Evolutionary conservation across 2,113 vertebrate species (phyloP), one percentile per base, ranked within the genome.

Genomic region (Etheostoma spectabile): DNA sequence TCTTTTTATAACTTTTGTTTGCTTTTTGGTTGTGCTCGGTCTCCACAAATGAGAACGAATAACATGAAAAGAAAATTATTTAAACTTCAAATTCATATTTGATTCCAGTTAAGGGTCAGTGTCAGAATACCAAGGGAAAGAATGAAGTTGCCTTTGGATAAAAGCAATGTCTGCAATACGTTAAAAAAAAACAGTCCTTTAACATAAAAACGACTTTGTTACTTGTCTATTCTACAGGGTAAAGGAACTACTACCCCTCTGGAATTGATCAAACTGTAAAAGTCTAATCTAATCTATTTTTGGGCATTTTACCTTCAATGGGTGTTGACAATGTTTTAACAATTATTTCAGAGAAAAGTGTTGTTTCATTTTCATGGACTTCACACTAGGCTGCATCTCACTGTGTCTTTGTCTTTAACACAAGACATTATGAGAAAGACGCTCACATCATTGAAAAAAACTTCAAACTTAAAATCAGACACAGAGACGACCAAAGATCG

Each of bases 381-480:
- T 33, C 33, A 53, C 6, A 77, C 48, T 59, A 19, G 49, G 18
- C 27, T 55, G 49, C 42, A 30, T 56, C 13, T 74, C 2, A n/a
- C 33, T 30, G 21, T 42, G 45, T 27, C 27, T 33, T 48, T 64
- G 16, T 62, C 59, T 22, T 52, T 10, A 53, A 61, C 68, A 79
- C 61, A 3, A 53, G 19, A 14, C 61, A 74, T 49, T 19, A 46
- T n/a, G 30, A 69, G 57, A 63, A 38, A 18, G 53, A 53, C 57
- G 77, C n/a, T 19, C 24, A 15, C 49, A 52, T 42, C 27, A 59
- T 27, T 4, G 8, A 60, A n/a, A 69, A 22, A 59, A 46, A 51
- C 77, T 55, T 72, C 42, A 77, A 60, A 74, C 49, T 48, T 48
- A 24, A 45, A 84, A 64, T 82, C 61, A 68, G 68, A 78, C 3